Evolutionary conservation across 2,797 vertebrate species (phyloP).

Genomic region (Enoplosus armatus): DNA sequence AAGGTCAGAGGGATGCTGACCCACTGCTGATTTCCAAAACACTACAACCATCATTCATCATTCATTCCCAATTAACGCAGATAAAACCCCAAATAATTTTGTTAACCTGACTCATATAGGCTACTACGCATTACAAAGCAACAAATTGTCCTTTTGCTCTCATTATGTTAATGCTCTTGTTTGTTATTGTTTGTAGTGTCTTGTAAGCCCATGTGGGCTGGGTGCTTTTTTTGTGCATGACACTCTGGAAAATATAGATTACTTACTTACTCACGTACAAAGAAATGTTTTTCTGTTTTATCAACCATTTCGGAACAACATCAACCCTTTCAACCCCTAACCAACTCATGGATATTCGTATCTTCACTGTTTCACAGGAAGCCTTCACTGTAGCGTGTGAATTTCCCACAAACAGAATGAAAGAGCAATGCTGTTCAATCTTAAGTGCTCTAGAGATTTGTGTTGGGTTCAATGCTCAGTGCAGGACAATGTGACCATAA

Average conservation of each 20-base stretch:
- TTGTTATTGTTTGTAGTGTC: too few species aligned
- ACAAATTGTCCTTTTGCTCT: too few species aligned
- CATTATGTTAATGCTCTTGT: too few species aligned
- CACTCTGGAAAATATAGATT: too few species aligned
- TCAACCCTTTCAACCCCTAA: background rate
- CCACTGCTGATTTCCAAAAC: constrained; percentile 4
- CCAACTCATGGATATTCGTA: constrained; percentile 19
- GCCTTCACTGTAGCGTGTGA: background rate
- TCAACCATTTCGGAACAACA: background rate
- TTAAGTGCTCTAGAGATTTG: constrained; percentile 6
- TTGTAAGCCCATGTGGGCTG: too few species aligned
- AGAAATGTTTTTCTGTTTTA: background rate
- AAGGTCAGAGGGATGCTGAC: background rate
- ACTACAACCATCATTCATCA: background rate
- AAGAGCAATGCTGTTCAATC: background rate
- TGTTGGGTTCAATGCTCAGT: background rate
- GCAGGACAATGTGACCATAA: background rate
- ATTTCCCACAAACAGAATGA: constrained; percentile 27
- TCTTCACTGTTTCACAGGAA: constrained; percentile 16
- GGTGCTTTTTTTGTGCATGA: too few species aligned
- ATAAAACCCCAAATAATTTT: background rate
- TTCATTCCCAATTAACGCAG: background rate
- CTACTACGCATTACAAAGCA: background rate
- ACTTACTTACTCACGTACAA: too few species aligned
- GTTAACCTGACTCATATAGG: background rate